phyloP scores from a whole-genome alignment of 2,797 vertebrate species.

The Setipinna tenuifilis region DNA sequence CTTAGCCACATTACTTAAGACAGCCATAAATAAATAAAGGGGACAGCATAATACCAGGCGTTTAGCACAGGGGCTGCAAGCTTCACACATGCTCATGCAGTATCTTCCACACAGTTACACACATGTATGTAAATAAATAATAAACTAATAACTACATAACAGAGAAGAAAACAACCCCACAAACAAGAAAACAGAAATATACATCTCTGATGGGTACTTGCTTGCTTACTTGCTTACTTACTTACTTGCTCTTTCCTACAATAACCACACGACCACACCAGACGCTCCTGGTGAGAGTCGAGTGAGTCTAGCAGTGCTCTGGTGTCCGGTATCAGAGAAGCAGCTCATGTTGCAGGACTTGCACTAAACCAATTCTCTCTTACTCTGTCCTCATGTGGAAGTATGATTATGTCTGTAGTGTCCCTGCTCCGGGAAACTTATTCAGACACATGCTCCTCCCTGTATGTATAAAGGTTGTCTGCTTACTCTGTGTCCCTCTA shows the following conservation, averaged over 20 bases:
- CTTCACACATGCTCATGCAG: conserved; percentile 33
- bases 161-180: background rate
- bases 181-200: too few relatives aligned
- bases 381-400: too few relatives aligned
- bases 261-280: background rate
- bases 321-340: conserved; percentile 60
- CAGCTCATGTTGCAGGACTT: conserved; percentile 53
- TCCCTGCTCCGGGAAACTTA: too few relatives aligned
- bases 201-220: conserved; percentile 40
- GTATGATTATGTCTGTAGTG: too few relatives aligned
- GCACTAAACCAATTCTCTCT: too few relatives aligned
- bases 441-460: too few relatives aligned
- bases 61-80: conserved; percentile 26
- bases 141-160: background rate
- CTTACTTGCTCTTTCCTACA: background rate
- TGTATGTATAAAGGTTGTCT: too few relatives aligned
- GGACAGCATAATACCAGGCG: conserved; percentile 17
- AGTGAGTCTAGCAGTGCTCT: conserved; percentile 14
- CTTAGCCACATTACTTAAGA: conserved; percentile 51
- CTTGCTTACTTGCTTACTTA: too few relatives aligned
- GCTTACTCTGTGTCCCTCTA: too few relatives aligned
- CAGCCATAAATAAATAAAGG: conserved; percentile 62
- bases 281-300: conserved; percentile 45
- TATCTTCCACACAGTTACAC: background rate
- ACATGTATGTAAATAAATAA: too few relatives aligned